phyloP scores from a whole-genome alignment of 92 coral and sea anemone species.

The Chrysogorgia sp. region DNA sequence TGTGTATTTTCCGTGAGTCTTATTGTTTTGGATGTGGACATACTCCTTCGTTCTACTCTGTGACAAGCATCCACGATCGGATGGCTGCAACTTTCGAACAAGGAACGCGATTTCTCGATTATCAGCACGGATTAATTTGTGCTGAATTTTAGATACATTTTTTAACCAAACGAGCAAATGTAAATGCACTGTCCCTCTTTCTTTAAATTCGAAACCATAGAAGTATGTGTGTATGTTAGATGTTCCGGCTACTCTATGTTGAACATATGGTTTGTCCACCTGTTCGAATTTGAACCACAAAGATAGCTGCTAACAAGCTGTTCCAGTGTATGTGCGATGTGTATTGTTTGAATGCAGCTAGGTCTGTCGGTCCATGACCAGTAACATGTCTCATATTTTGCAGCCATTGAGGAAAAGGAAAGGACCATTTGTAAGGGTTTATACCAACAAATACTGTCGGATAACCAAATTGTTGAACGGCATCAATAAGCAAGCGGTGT shows the following conservation, averaged over 20 bases:
- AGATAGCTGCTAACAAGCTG: neutral
- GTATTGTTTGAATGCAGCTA: neutral
- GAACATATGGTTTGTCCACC: slow-evolving; percentile 25
- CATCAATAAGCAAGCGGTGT: slow-evolving; percentile 22
- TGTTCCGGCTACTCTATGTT: slow-evolving; percentile 1
- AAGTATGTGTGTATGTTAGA: slow-evolving; percentile 39
- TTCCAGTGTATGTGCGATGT: neutral
- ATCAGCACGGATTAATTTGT: neutral
- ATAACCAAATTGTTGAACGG: slow-evolving; percentile 27
- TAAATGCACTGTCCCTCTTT: slow-evolving; percentile 52
- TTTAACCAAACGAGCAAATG: slow-evolving; percentile 47
- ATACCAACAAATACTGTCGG: slow-evolving; percentile 25
- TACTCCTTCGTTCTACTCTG: slow-evolving; percentile 6
- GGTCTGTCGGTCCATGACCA: slow-evolving; percentile 38
- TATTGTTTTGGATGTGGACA: neutral
- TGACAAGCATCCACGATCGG: neutral
- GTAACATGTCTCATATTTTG: neutral
- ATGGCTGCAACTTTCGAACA: neutral
- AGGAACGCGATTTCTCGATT: neutral
- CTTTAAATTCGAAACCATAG: slow-evolving; percentile 55
- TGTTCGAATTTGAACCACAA: neutral
- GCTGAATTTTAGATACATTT: neutral
- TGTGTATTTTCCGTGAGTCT: neutral
- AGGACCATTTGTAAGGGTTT: neutral
- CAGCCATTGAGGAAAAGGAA: neutral